Evolutionary conservation across 2,888 invertebrate species (phyloP).

Genomic region (Tortricodes alternella): DNA sequence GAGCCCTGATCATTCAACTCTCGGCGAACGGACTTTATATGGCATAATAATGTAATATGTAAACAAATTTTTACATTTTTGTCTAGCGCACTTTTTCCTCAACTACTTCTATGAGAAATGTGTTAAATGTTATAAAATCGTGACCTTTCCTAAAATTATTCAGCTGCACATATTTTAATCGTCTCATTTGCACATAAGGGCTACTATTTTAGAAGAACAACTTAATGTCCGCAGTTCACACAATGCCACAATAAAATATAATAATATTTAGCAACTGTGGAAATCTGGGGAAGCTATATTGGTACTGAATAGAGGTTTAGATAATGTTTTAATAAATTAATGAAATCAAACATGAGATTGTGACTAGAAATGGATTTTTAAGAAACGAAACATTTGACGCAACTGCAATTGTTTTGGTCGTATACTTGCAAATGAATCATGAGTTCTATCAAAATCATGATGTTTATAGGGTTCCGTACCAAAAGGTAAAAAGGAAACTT

Average conservation of each 20-base stretch:
- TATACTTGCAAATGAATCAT: too few relatives aligned
- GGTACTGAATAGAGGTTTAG: neutral
- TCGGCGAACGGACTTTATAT: too few relatives aligned
- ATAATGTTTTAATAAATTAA: too few relatives aligned
- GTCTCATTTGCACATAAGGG: constrained; percentile 28
- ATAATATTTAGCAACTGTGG: constrained; percentile 22
- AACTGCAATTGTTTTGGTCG: too few relatives aligned
- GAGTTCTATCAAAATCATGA: too few relatives aligned
- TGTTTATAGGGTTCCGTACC: too few relatives aligned
- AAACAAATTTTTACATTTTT: neutral
- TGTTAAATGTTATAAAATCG: neutral
- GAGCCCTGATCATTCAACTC: too few relatives aligned
- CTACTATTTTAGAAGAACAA: constrained; percentile 20
- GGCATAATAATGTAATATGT: neutral
- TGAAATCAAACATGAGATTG: too few relatives aligned
- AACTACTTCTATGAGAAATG: neutral
- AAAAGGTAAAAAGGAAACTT: too few relatives aligned
- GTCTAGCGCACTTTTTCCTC: neutral
- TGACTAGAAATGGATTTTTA: neutral
- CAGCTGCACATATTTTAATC: constrained; percentile 11
- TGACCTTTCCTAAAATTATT: constrained; percentile 18
- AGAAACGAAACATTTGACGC: too few relatives aligned
- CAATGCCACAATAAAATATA: constrained; percentile 26
- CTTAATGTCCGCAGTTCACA: constrained; percentile 18
- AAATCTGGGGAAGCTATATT: constrained; percentile 4